Percentiles rank a stretch among this genome's conserved stretches.
Evolutionary conservation across 1,140 invertebrate species (phyloP).

Genomic region (Zophobas morio): DNA sequence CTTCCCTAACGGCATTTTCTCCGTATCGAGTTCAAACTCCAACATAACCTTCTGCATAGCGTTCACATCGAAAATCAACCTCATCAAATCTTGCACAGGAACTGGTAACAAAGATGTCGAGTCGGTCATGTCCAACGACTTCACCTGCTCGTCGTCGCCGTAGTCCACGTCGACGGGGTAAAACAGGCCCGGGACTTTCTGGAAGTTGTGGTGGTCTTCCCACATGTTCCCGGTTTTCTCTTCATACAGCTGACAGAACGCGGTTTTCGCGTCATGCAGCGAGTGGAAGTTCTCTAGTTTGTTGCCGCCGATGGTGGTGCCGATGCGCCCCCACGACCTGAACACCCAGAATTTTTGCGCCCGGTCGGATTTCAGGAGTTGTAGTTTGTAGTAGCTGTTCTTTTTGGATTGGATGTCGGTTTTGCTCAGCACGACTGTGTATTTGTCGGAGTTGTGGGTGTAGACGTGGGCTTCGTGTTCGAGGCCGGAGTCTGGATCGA

Average conservation of each 20-base stretch:
- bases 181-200: constrained; percentile 86
- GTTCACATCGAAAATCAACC: constrained; percentile 92
- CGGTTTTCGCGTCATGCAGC: constrained; percentile 74
- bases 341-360: constrained; percentile 71
- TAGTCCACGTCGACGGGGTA: constrained; percentile 95
- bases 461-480: constrained; percentile 88
- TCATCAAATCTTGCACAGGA: constrained; percentile 87
- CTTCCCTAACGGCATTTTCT: constrained; percentile 98
- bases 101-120: constrained; percentile 79
- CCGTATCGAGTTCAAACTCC: constrained; percentile 96
- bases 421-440: constrained; percentile 84
- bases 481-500: constrained; percentile 91
- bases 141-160: constrained; percentile 71
- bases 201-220: constrained; percentile 78
- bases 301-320: constrained; percentile 88
- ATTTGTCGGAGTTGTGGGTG: constrained; percentile 74
- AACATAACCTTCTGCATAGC: constrained; percentile 93
- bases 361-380: constrained; percentile 86
- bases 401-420: constrained; percentile 90
- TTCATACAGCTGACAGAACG: constrained; percentile 80
- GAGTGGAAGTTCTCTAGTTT: constrained; percentile 78
- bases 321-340: constrained; percentile 92
- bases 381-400: constrained; percentile 97
- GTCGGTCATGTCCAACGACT: constrained; percentile 66
- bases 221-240: constrained; percentile 93